Evolutionary conservation across 2,888 invertebrate genomes (phyloP).

Genomic region (Melipona beecheii): DNA sequence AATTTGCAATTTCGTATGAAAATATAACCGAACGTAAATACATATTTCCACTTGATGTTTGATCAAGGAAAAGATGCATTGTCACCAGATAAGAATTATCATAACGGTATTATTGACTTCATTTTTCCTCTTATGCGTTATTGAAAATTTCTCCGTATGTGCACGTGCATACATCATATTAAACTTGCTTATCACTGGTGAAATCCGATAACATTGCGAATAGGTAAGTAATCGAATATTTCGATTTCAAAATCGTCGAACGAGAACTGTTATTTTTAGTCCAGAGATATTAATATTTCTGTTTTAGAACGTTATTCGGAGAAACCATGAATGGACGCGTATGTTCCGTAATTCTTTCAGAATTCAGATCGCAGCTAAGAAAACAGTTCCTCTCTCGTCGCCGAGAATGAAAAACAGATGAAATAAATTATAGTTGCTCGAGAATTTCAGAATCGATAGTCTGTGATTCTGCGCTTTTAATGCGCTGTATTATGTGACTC

Average conservation of each 20-base stretch:
- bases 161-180: neutral
- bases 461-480: constrained; percentile 1
- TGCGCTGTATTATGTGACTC: neutral
- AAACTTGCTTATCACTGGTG: neutral
- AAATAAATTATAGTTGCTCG: neutral
- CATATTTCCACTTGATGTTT: neutral
- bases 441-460: constrained; percentile 2
- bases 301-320: neutral
- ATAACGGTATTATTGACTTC: too few species aligned
- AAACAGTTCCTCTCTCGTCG: neutral
- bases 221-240: neutral
- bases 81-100: neutral
- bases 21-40: neutral
- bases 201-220: neutral
- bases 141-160: neutral
- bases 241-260: constrained; percentile 1
- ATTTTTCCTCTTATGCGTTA: neutral
- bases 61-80: too few species aligned
- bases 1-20: neutral
- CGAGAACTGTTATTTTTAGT: neutral
- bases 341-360: neutral
- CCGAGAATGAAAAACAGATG: neutral
- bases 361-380: neutral
- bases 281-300: neutral
- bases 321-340: constrained; percentile 25